Percentiles rank a stretch among this genome's conserved stretches.
These are phyloP conservation scores for Agapostemon virescens DNA, from an alignment of 2,888 invertebrate genomes.

Conservation along the genomic window DNA sequence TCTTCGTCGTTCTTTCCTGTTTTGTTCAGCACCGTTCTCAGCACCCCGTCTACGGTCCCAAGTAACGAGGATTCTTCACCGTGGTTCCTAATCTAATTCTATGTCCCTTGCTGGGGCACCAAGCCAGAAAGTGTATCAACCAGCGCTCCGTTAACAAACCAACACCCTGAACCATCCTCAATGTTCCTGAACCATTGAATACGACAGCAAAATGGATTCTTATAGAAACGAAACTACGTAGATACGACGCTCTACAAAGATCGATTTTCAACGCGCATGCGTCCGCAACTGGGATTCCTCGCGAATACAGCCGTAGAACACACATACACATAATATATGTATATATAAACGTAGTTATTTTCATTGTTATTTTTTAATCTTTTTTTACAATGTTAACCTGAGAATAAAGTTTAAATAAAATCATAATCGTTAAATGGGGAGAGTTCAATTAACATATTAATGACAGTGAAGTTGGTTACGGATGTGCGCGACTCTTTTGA, in stretches of 20 bases:
- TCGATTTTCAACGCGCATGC: not conserved
- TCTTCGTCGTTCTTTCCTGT: not conserved
- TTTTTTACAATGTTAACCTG: not conserved
- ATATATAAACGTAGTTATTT: too few species aligned
- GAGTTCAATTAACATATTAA: not conserved
- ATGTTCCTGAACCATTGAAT: slow-evolving; percentile 3
- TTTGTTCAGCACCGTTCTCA: slow-evolving; percentile 10
- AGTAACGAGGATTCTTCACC: slow-evolving; percentile 19
- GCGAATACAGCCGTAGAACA: not conserved
- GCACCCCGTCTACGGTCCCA: slow-evolving; percentile 9
- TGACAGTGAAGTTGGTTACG: not conserved
- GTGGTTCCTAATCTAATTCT: slow-evolving; percentile 10
- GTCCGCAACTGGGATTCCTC: not conserved
- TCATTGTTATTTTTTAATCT: not conserved
- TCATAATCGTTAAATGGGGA: not conserved
- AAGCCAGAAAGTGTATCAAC: slow-evolving; percentile 26
- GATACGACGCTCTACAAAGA: not conserved
- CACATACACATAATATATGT: not conserved
- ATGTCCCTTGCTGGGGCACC: slow-evolving; percentile 13
- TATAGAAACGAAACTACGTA: not conserved
- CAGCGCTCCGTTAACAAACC: slow-evolving; percentile 20
- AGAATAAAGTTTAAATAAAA: not conserved
- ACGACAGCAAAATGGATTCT: not conserved
- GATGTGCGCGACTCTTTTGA: too few species aligned
- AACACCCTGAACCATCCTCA: slow-evolving; percentile 32